Conservation (phyloP, 2,113 vertebrate species). For the Mesoclemmys tuberculata region DNA sequence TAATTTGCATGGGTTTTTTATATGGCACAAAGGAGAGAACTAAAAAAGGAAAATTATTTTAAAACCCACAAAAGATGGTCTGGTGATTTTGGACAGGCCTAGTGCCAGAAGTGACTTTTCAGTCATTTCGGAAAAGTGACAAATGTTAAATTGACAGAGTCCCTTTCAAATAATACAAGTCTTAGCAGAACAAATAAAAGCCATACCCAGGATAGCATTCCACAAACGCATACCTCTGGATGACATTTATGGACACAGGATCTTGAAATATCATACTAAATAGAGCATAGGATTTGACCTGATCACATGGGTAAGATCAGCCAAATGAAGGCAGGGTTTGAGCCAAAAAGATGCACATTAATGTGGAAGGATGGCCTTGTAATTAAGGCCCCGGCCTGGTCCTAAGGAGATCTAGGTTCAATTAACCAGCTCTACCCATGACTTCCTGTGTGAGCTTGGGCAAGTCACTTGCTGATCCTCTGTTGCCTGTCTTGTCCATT, state of each 20-base stretch:
- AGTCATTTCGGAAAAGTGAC: background rate
- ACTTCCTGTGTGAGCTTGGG: rapidly evolving
- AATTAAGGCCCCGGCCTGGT: background rate
- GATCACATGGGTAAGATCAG: background rate
- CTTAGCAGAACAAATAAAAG: background rate
- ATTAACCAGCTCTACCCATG: background rate
- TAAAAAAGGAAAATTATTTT: background rate
- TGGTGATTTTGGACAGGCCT: background rate
- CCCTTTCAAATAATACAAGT: background rate
- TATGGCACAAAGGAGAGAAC: background rate
- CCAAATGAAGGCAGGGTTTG: background rate
- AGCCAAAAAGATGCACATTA: background rate
- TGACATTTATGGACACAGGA: background rate
- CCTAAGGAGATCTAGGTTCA: background rate
- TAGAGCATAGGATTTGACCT: background rate
- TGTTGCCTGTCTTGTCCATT: background rate
- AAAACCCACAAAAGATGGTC: background rate
- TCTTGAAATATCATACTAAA: background rate
- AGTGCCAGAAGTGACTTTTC: background rate
- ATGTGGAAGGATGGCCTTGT: background rate
- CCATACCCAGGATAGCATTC: background rate
- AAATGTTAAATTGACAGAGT: background rate
- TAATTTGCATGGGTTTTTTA: background rate
- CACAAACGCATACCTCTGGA: background rate
- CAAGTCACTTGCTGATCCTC: background rate